Percentiles rank a stretch among this genome's conserved stretches.
phyloP scores from a whole-genome alignment of 2,888 invertebrate genomes.

The Lysandra bellargus region DNA sequence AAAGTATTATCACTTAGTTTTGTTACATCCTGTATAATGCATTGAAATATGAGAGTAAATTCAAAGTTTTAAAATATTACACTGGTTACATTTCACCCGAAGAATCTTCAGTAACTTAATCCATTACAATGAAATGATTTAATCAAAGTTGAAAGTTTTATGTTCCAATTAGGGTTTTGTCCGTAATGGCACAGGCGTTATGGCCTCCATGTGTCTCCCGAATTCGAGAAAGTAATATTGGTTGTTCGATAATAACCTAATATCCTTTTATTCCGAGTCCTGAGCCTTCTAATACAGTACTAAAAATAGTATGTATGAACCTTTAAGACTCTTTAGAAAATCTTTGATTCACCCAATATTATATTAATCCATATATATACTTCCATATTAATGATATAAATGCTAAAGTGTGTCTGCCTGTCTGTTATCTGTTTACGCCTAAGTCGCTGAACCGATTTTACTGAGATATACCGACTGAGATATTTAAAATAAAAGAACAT shows the following conservation, averaged over 20 bases:
- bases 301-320: neutral
- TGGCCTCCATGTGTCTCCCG: neutral
- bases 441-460: no score
- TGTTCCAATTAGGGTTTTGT: conserved; percentile 31
- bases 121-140: conserved; percentile 37
- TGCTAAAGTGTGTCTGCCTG: no score
- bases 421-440: no score
- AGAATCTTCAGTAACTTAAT: conserved; percentile 50
- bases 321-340: no score
- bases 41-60: conserved; percentile 35
- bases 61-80: conserved; percentile 7
- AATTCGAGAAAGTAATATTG: neutral
- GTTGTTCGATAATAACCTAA: neutral
- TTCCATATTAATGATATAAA: no score
- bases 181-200: neutral
- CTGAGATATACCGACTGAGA: no score
- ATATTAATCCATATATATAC: no score
- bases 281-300: neutral
- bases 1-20: no score
- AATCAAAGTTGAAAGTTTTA: conserved; percentile 7
- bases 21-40: neutral
- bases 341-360: neutral
- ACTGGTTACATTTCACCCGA: conserved; percentile 14
- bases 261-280: neutral
- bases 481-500: no score